phyloP scores from a whole-genome alignment of 2,113 vertebrate genomes.

The Oncorhynchus masou region DNA sequence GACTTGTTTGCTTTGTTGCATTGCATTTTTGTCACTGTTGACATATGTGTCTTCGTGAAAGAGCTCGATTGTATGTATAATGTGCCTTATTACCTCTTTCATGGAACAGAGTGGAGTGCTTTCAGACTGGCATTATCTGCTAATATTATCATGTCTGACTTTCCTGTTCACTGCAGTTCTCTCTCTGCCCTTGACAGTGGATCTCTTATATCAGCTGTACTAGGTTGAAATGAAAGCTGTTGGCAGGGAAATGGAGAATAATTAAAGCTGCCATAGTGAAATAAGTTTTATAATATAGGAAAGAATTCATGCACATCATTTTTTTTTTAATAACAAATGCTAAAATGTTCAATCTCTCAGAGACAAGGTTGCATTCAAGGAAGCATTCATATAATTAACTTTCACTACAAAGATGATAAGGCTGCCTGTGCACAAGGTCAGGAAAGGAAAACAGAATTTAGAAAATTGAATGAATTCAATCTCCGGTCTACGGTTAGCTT shows the following conservation, averaged over 20 bases:
- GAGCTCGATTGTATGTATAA: conserved; percentile 3
- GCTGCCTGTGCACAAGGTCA: conserved; percentile 36
- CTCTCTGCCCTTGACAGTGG: conserved; percentile 56
- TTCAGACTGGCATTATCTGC: conserved; percentile 37
- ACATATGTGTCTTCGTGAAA: conserved; percentile 25
- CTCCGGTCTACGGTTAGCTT: conserved; percentile 16
- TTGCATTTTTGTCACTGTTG: conserved; percentile 27
- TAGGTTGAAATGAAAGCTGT: conserved; percentile 37
- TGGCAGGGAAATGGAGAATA: conserved; percentile 33
- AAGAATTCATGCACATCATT: conserved; percentile 25
- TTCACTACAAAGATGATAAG: conserved; percentile 28
- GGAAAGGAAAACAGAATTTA: conserved; percentile 19
- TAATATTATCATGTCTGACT: conserved; percentile 40
- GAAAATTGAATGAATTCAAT: conserved; percentile 16
- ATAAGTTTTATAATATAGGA: conserved; percentile 34
- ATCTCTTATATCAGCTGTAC: conserved; percentile 44
- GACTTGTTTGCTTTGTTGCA: conserved; percentile 56
- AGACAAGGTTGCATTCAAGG: conserved; percentile 28
- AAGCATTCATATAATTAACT: conserved; percentile 14
- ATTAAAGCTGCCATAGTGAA: conserved; percentile 42
- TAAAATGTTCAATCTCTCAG: conserved; percentile 12
- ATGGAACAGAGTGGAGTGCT: conserved; percentile 28
- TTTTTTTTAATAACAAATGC: conserved; percentile 35
- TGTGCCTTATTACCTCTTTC: background rate
- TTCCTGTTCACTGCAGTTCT: conserved; percentile 50